A percentile compares a stretch with the other conserved stretches of the same genome.
phyloP scores from a whole-genome alignment of 2,797 vertebrate species.

The Hipposideros larvatus region DNA sequence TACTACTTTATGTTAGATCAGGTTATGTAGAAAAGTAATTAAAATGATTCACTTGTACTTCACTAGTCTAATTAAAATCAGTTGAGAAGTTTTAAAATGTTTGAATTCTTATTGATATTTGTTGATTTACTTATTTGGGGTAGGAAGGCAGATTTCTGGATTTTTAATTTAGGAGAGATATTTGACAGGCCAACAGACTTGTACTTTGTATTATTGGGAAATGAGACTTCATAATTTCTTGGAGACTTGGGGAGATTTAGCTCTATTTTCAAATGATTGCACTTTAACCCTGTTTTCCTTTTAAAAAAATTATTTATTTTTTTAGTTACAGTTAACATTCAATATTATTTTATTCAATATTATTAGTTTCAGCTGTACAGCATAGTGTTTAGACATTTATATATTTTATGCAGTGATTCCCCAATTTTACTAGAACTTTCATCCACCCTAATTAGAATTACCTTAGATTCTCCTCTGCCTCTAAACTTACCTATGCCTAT shows the following conservation, averaged over 20 bases:
- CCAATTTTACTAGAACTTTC: not conserved
- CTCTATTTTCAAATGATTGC: not conserved
- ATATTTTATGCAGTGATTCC: too few relatives aligned
- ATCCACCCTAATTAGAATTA: not conserved
- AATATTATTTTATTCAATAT: too few relatives aligned
- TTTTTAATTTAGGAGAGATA: slow-evolving; percentile 45
- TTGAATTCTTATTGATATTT: slow-evolving; percentile 19
- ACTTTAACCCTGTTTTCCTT: not conserved
- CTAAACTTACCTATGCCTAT: not conserved
- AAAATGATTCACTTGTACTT: not conserved
- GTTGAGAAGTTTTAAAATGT: slow-evolving; percentile 8
- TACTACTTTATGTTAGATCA: not conserved
- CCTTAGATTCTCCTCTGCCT: not conserved
- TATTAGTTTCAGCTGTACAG: too few relatives aligned
- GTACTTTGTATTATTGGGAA: slow-evolving; percentile 10
- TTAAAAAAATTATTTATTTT: not conserved
- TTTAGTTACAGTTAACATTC: too few relatives aligned
- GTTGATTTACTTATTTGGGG: not conserved
- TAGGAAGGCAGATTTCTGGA: not conserved
- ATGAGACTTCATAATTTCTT: slow-evolving; percentile 16
- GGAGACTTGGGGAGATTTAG: slow-evolving; percentile 42
- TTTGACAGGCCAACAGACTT: not conserved
- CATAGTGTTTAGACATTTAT: too few relatives aligned
- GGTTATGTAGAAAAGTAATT: slow-evolving; percentile 23
- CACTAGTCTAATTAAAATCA: slow-evolving; percentile 42